Base-by-base conservation (phyloP, 2,888 invertebrate species). In the Drosophila nigritarsus region DNA sequence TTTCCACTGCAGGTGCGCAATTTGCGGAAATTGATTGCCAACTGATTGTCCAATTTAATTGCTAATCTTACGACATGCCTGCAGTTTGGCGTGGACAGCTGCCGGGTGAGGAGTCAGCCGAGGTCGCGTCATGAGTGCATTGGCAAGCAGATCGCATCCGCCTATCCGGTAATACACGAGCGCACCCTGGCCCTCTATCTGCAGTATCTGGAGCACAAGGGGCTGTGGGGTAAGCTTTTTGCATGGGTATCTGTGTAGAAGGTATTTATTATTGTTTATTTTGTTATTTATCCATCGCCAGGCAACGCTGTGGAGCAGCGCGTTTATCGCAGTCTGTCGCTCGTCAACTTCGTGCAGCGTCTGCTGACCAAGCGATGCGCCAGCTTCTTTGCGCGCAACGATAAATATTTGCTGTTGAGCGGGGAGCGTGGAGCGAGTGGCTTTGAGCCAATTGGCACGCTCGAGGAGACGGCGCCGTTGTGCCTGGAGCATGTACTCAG, bases 111-210 rank as follows among this genome's bases (percentile, higher is more conserved):
- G 5, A 85, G 82, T 7, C 93, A 93, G 56, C 90, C 91, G 0
- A 71, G 74, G 61, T 72, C 73, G 15, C 89, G 91, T 2, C 77
- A 87, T 66, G 66, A 56, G 0, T 11, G 62, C 20, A 92, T 93
- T 55, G 76, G 86, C 36, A 55, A 90, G 54, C 92, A 93, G 79
- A 90, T 92, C 11, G 93, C 93, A 1, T 95, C 96, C 0, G 95
- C 94, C 0, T 96, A 96, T 90, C 96, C 96, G 0, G 75, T 96
- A 3, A 93, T 96, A 73, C 96, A 96, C 79, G 96, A 96, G 87
- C 94, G 95, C 58, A 95, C 95, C 11, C 75, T 96, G 3, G 92
- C 94, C 2, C 91, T 96, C 3, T 95, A 95, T 90, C 94, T 95
- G 8, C 94, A 94, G 69, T 96, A 96, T 91, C 92, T 96, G 59